Evolutionary conservation across 2,113 vertebrate species (phyloP), one percentile per base, ranked within the genome.

Genomic region (Bujurquina vittata): DNA sequence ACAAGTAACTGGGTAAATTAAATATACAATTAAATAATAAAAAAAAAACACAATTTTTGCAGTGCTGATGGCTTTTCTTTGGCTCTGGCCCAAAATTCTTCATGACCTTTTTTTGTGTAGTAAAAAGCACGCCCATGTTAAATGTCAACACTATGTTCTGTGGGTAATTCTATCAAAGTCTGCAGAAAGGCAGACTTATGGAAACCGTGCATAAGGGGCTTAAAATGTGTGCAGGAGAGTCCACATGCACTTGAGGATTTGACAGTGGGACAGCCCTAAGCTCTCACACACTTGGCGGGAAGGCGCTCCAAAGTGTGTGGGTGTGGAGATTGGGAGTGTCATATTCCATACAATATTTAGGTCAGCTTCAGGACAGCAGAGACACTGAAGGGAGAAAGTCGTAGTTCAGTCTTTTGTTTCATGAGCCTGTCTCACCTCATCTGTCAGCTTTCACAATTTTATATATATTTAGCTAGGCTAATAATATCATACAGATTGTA

Each of bases 221-320:
- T 43, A 72, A 72, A 72, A 52, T 72, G 23, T 52, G 43, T 52
- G 65, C 17, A 9, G 49, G 29, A 0, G 65, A 52, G 65, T 52
- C 65, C 65, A 72, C 26, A 12, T 31, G 65, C 65, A 72, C 26
- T 72, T 52, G 65, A 52, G 65, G 65, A 72, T 72, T 72, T 72
- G 65, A 52, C 65, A 52, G 26, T 52, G 10, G 65, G 43, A 49
- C 14, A 17, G 46, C 14, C 46, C 46, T 49, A 49, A 49, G 46
- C 46, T 14, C 46, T 49, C 46, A 49, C 5, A 4, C 12, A 72
- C 1, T 72, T 72, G 52, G 65, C 0, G 17, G 43, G 43, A 0
- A 52, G 43, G 65, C 26, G 6, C 43, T 72, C 52, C 43, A 72
- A 52, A 72, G 43, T 14, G 5, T 72, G 65, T 4, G 65, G 40